Conservation (phyloP, 2,888 invertebrate species). For the Eumacrocentrus americanus region DNA sequence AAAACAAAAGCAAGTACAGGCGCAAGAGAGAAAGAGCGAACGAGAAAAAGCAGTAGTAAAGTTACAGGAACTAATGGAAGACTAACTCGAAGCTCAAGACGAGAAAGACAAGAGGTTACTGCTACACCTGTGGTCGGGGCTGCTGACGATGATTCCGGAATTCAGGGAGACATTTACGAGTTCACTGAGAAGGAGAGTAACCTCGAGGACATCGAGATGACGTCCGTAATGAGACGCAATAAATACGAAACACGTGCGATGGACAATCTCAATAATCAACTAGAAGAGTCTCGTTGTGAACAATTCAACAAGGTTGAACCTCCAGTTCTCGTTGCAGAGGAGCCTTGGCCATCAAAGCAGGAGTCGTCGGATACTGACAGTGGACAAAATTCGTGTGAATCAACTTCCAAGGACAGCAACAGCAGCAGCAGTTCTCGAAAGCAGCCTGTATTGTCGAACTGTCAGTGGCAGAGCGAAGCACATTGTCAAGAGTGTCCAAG, state of each 20-base stretch:
- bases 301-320: constrained; percentile 47
- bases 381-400: constrained; percentile 31
- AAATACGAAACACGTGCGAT: constrained; percentile 47
- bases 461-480: constrained; percentile 41
- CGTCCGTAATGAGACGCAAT: constrained; percentile 52
- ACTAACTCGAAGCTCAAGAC: constrained; percentile 53
- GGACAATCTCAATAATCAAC: constrained; percentile 41
- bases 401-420: constrained; percentile 11
- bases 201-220: constrained; percentile 49
- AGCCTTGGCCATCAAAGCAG: constrained; percentile 46
- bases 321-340: constrained; percentile 47
- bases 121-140: constrained; percentile 44
- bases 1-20: constrained; percentile 17
- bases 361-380: constrained; percentile 3
- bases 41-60: constrained; percentile 30
- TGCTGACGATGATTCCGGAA: constrained; percentile 59
- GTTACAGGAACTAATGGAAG: constrained; percentile 45
- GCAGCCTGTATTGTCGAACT: constrained; percentile 35
- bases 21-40: constrained; percentile 10
- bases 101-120: constrained; percentile 39
- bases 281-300: constrained; percentile 43
- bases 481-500: constrained; percentile 58
- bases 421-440: constrained; percentile 1
- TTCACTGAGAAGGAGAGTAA: constrained; percentile 63
- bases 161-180: constrained; percentile 65